Percentiles rank a stretch among this genome's conserved stretches.
Evolutionary conservation across 2,888 invertebrate genomes (phyloP).

Genomic region (Galerucella pusilla): DNA sequence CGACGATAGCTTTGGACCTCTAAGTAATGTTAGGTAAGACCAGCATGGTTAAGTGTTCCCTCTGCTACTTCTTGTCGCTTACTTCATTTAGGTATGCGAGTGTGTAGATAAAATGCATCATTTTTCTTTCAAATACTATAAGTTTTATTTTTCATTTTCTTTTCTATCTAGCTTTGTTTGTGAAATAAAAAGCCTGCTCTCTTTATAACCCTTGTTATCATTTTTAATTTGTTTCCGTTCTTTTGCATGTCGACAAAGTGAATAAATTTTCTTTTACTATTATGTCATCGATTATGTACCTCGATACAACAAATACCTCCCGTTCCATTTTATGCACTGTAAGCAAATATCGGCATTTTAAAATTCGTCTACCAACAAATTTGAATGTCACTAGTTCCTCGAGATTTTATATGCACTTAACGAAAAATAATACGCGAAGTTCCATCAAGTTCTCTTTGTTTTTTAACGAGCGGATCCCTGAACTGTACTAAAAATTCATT

Average conservation of each 20-base stretch:
- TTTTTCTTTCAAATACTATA: not conserved
- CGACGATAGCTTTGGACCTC: constrained; percentile 88
- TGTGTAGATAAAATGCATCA: no score
- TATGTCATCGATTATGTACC: no score
- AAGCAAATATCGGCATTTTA: not conserved
- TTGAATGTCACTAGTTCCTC: no score
- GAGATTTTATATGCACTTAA: not conserved
- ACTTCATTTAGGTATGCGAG: not conserved
- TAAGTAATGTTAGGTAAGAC: constrained; percentile 87
- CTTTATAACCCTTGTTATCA: no score
- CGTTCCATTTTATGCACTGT: no score
- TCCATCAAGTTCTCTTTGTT: not conserved
- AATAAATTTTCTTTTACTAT: no score
- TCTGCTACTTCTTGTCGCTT: not conserved
- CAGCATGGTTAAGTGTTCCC: constrained; percentile 17
- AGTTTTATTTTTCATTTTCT: not conserved
- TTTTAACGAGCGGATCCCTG: not conserved
- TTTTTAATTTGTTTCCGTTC: no score
- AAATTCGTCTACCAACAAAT: not conserved
- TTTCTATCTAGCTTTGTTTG: no score
- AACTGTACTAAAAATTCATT: not conserved
- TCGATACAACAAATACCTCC: no score
- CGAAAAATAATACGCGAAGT: not conserved
- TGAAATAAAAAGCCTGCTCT: no score
- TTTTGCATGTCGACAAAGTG: no score